These are phyloP conservation scores for Eumacrocentrus americanus DNA, from an alignment of 2,888 invertebrate genomes.

Conservation along the genomic window DNA sequence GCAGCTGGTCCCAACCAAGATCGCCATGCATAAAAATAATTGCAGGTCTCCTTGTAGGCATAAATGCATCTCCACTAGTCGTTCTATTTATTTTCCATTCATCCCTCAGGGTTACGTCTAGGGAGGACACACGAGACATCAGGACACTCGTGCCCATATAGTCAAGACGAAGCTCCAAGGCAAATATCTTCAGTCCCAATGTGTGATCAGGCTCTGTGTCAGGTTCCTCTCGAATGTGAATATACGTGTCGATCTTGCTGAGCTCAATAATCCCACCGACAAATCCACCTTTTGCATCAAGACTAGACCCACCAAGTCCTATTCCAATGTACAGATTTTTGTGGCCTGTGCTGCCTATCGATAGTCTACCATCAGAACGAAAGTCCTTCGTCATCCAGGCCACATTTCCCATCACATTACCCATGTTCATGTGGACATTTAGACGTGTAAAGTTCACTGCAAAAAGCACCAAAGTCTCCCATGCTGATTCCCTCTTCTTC, in stretches of 20 bases:
- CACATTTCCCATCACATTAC: slow-evolving; percentile 99
- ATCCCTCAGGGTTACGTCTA: slow-evolving; percentile 81
- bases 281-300: slow-evolving; percentile 97
- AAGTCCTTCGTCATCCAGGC: slow-evolving; percentile 94
- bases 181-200: slow-evolving; percentile 79
- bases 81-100: slow-evolving; percentile 79
- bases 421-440: slow-evolving; percentile 99
- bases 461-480: slow-evolving; percentile 96
- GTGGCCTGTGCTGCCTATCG: slow-evolving; percentile 92
- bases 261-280: slow-evolving; percentile 95
- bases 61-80: slow-evolving; percentile 63
- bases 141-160: slow-evolving; percentile 98
- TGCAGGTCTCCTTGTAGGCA: slow-evolving; percentile 78
- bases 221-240: slow-evolving; percentile 88
- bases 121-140: slow-evolving; percentile 85
- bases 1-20: slow-evolving; percentile 93
- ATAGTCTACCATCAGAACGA: slow-evolving; percentile 87
- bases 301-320: slow-evolving; percentile 85
- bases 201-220: slow-evolving; percentile 89
- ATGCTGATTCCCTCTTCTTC: slow-evolving; percentile 73
- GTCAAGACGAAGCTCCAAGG: slow-evolving; percentile 89
- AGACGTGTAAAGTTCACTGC: slow-evolving; percentile 95
- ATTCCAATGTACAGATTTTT: slow-evolving; percentile 91
- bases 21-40: slow-evolving; percentile 92
- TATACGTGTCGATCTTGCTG: slow-evolving; percentile 84